phyloP scores from a whole-genome alignment of 2,797 vertebrate species.

The Dromococcyx pavoninus region DNA sequence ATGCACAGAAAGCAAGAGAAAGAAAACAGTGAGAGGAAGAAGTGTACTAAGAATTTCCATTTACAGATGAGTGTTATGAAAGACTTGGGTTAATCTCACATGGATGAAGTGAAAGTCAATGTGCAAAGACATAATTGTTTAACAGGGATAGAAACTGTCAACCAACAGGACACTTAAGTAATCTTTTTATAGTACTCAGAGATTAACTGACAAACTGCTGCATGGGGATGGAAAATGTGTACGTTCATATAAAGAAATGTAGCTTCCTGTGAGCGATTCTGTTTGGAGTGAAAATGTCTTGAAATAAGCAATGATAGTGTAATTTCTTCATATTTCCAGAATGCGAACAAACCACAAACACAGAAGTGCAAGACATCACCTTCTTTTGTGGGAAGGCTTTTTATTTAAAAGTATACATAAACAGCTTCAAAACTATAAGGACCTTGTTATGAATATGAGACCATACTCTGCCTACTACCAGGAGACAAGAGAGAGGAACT shows the following conservation, averaged over 20 bases:
- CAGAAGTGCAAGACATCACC: neutral
- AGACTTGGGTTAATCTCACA: neutral
- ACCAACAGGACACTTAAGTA: neutral
- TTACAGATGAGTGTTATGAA: conserved; percentile 11
- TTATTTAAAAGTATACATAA: neutral
- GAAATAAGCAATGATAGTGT: neutral
- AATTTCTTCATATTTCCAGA: neutral
- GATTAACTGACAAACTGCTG: neutral
- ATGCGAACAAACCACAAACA: neutral
- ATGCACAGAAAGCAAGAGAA: neutral
- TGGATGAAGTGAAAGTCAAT: conserved; percentile 1
- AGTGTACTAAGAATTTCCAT: neutral
- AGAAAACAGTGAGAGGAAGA: conserved; percentile 8
- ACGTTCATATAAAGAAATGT: neutral
- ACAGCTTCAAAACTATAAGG: neutral
- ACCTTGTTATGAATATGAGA: neutral
- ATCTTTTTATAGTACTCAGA: neutral
- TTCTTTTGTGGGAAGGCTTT: neutral
- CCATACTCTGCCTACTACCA: neutral
- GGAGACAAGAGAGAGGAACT: neutral
- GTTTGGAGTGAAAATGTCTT: neutral
- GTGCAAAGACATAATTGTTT: conserved; percentile 9
- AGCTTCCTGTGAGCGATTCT: neutral
- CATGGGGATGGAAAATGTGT: neutral
- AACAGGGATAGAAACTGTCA: conserved; percentile 7